phyloP scores from a whole-genome alignment of 2,797 vertebrate species.

The Chaunax sp. region DNA sequence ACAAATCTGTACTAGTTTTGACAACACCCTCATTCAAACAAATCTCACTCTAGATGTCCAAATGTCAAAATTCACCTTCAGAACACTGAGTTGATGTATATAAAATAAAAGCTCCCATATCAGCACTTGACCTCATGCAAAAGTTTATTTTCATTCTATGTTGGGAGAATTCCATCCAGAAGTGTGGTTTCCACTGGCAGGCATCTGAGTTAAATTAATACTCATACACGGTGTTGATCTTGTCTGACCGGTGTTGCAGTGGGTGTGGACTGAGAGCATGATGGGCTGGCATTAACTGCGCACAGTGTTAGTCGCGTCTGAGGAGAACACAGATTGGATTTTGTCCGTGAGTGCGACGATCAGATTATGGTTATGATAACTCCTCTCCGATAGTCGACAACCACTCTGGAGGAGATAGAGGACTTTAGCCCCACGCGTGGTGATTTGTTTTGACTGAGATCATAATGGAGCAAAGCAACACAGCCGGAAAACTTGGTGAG shows the following conservation, averaged over 20 bases:
- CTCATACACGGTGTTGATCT: conserved; percentile 42
- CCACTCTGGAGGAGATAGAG: neutral
- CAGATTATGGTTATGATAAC: conserved; percentile 3
- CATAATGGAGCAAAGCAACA: conserved; percentile 68
- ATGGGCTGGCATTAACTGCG: conserved; percentile 17
- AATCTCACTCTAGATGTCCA: neutral
- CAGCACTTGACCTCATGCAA: neutral
- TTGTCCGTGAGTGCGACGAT: neutral
- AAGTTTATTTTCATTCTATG: neutral
- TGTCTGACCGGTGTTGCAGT: conserved; percentile 77
- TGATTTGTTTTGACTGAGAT: conserved; percentile 25
- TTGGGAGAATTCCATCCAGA: conserved; percentile 41
- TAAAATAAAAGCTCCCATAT: neutral
- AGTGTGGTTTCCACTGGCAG: conserved; percentile 21
- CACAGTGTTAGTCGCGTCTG: conserved; percentile 33
- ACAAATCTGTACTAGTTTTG: conserved; percentile 19
- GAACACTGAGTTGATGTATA: neutral
- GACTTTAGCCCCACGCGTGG: conserved; percentile 7
- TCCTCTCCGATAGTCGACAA: neutral
- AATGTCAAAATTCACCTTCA: neutral
- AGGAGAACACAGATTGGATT: conserved; percentile 12
- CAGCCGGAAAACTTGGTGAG: conserved; percentile 62
- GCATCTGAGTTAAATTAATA: neutral
- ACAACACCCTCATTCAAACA: conserved; percentile 44
- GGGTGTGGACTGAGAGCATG: conserved; percentile 70